These are phyloP conservation scores for Hemiscyllium ocellatum DNA, from an alignment of 2,113 vertebrate species.

Conservation along the genomic window DNA sequence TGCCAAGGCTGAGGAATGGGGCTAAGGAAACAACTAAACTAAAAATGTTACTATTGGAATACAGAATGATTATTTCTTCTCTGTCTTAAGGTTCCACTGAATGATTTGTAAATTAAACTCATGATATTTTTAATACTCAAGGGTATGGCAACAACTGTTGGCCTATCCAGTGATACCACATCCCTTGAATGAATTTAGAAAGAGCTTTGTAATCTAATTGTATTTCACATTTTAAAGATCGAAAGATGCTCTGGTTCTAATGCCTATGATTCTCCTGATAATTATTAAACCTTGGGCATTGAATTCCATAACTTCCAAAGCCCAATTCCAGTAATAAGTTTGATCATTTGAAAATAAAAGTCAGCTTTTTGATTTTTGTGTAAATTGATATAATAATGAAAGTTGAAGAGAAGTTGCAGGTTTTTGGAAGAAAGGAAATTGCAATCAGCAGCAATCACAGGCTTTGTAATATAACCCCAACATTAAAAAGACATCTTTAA, in stretches of 20 bases:
- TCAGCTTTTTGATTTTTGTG: not conserved
- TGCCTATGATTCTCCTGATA: not conserved
- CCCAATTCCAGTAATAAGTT: not conserved
- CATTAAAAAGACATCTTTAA: not conserved
- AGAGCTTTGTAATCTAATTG: not conserved
- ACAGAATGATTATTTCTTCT: not conserved
- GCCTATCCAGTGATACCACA: no score
- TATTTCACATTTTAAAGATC: not conserved
- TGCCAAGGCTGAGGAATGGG: not conserved
- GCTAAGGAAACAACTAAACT: not conserved
- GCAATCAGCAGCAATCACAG: not conserved
- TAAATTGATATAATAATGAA: not conserved
- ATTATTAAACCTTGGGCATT: not conserved
- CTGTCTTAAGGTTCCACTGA: not conserved
- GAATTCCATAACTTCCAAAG: not conserved
- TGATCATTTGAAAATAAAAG: not conserved
- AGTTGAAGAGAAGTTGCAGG: not conserved
- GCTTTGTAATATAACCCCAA: not conserved
- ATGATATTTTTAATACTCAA: not conserved
- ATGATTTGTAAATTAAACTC: not conserved
- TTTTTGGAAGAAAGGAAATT: not conserved
- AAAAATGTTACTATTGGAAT: not conserved
- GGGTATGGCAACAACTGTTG: no score
- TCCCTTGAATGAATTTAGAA: no score
- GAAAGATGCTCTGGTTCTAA: not conserved